Base-by-base conservation (phyloP, 2,888 invertebrate species). In the Phalera bucephala region DNA sequence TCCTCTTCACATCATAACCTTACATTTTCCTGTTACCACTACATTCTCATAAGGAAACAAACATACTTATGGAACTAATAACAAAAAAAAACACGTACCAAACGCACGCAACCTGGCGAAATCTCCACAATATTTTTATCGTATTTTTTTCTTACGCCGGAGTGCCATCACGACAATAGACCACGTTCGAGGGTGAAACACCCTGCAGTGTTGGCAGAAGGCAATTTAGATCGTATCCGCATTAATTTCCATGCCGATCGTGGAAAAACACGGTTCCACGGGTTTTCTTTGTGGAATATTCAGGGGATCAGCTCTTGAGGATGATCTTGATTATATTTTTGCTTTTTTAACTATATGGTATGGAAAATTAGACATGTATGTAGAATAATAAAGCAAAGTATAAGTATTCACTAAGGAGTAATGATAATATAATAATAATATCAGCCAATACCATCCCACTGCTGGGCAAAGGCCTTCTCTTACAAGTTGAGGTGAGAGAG, bases 31-130 rank as follows among this genome's bases (percentile, higher is more conserved):
- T 33, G 17, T 35, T 26, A 54, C 38, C 27, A 52, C 37, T 17
- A 45, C 33, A 39, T 33, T 28, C 31, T 52, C 39, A 36, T 50
- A 54, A 45, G 51, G 45, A 54, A 54, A 46, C 50, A 54, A 54
- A 46, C 50, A 51, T 52, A 42, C 45, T 50, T 45, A 52, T 50
- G 50, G 46, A 53, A 38, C 52, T 43, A 57, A 52, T 56, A 56
- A 38, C 40, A 11, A 22, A 22, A 37, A 44, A 38, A 30, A 27
- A 36, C 41, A 45, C 27, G 45, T 55, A 28, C 37, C 36, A 25
- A 47, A 42, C 42, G 36, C 46, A 46, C 46, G 44, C 44, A 50
- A 50, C 32, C 50, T 38, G 30, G 40, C 40, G 27, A 41, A 44
- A 40, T 29, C 36, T 38, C 38, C 33, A 50, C 29, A 44, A 46